Percentiles rank a stretch among this genome's conserved stretches.
phyloP scores from a whole-genome alignment of 2,113 vertebrate species.

The Sylvilagus bachmani region DNA sequence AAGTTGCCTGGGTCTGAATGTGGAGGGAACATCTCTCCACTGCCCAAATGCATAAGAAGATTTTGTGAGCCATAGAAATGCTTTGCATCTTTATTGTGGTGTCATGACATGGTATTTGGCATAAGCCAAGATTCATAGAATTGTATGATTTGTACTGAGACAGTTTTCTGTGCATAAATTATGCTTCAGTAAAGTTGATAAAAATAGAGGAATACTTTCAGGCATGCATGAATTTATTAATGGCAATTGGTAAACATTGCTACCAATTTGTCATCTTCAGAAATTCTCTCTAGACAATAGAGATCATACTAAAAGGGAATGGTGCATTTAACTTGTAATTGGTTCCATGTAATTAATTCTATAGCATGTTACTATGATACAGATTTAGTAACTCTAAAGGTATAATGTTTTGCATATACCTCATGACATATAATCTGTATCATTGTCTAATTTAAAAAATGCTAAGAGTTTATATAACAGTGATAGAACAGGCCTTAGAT shows the following conservation, averaged over 20 bases:
- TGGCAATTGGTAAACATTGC: not conserved
- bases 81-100: conserved; percentile 1
- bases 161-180: not conserved
- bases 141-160: not conserved
- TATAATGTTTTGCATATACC: conserved; percentile 12
- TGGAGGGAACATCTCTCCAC: not conserved
- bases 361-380: conserved; percentile 16
- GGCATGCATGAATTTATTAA: conserved; percentile 9
- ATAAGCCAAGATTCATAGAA: not conserved
- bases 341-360: conserved; percentile 48
- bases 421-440: not conserved
- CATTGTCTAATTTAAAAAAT: not conserved
- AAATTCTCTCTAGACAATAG: conserved; percentile 34
- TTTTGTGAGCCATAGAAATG: not conserved
- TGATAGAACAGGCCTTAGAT: not conserved
- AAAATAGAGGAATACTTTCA: not conserved
- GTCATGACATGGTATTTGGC: not conserved
- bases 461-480: not conserved
- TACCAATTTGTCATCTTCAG: conserved; percentile 23
- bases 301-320: conserved; percentile 9
- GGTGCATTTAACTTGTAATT: conserved; percentile 39
- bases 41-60: not conserved
- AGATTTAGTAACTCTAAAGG: conserved; percentile 28
- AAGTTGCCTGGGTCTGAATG: not conserved
- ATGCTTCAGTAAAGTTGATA: not conserved